Evolutionary conservation across 2,888 invertebrate species (phyloP).

Genomic region (Xestia ashworthii): DNA sequence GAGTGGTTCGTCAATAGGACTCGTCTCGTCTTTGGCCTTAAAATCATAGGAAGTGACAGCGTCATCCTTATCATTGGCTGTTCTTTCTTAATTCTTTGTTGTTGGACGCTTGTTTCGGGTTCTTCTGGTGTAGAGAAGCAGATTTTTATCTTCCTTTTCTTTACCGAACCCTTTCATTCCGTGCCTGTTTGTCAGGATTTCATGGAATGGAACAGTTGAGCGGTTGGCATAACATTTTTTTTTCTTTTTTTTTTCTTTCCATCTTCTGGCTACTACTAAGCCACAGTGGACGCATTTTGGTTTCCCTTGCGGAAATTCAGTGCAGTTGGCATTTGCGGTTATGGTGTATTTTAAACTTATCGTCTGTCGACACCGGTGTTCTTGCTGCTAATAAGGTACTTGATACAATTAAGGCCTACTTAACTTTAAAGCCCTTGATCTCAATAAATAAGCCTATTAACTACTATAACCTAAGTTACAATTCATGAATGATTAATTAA

Average conservation of each 20-base stretch:
- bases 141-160: neutral
- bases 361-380: no score
- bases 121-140: neutral
- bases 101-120: neutral
- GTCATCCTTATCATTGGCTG: neutral
- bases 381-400: no score
- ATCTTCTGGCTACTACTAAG: neutral
- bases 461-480: no score
- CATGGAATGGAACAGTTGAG: neutral
- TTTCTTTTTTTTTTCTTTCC: neutral
- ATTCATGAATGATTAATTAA: no score
- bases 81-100: neutral
- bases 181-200: neutral
- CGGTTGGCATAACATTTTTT: neutral
- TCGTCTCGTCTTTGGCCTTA: no score
- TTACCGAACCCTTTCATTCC: neutral
- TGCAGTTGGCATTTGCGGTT: neutral
- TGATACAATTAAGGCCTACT: no score
- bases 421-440: no score
- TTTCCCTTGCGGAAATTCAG: neutral
- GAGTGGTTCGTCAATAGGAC: no score
- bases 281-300: neutral
- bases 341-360: no score
- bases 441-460: no score
- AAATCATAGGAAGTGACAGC: no score